phyloP scores from a whole-genome alignment of 2,797 vertebrate species.

The Trachurus trachurus region DNA sequence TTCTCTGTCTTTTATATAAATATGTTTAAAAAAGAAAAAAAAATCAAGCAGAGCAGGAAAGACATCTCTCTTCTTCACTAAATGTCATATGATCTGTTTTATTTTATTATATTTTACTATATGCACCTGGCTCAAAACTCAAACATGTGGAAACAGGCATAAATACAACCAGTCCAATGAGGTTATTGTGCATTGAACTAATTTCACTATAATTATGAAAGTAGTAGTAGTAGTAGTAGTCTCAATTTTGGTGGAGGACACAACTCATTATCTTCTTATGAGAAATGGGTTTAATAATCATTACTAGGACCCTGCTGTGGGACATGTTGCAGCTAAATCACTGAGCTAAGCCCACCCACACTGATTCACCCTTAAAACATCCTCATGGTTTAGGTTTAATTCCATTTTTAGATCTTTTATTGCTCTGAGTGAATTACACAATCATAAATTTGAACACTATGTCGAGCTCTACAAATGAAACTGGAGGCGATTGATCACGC shows the following conservation, averaged over 20 bases:
- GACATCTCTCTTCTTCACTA: no score
- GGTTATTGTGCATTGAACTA: neutral
- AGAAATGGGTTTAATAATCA: conserved; percentile 38
- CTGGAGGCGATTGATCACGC: conserved; percentile 17
- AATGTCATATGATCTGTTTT: no score
- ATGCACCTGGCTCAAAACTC: neutral
- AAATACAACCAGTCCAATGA: neutral
- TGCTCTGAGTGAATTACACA: conserved; percentile 45
- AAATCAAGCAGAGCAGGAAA: no score
- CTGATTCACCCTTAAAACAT: conserved; percentile 23
- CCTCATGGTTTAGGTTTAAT: conserved; percentile 34
- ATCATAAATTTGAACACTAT: conserved; percentile 23
- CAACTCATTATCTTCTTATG: conserved; percentile 27
- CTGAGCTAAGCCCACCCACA: neutral
- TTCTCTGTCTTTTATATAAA: neutral
- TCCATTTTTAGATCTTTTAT: conserved; percentile 48
- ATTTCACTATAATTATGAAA: conserved; percentile 2
- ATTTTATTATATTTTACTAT: no score
- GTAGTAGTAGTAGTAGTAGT: no score
- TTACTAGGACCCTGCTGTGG: conserved; percentile 27
- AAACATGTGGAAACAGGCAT: no score
- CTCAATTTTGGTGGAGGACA: conserved; percentile 9
- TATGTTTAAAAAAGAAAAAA: no score
- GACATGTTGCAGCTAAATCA: conserved; percentile 43
- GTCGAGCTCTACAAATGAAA: conserved; percentile 34